Evolutionary conservation across 2,797 vertebrate genomes (phyloP).

Genomic region (Lagodon rhomboides): DNA sequence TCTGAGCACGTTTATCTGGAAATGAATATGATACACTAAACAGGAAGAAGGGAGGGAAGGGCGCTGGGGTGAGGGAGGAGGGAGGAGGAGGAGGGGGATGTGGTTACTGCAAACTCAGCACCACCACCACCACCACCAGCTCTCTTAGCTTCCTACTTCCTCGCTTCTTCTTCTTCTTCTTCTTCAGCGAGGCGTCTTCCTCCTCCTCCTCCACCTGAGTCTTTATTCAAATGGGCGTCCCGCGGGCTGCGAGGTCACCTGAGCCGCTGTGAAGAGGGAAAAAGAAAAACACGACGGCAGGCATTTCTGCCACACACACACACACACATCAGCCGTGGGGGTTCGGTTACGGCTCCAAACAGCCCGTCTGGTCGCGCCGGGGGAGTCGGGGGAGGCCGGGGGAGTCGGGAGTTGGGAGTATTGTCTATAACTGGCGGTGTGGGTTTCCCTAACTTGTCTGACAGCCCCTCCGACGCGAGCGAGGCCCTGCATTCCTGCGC

Average conservation of each 20-base stretch:
- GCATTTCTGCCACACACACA: constrained; percentile 58
- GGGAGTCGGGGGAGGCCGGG: constrained; percentile 44
- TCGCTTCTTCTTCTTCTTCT: constrained; percentile 36
- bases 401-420: constrained; percentile 55
- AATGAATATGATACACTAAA: constrained; percentile 80
- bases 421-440: constrained; percentile 72
- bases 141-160: constrained; percentile 36
- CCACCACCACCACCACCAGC: constrained; percentile 5
- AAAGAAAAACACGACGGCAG: constrained; percentile 58
- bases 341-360: constrained; percentile 61
- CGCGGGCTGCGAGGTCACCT: constrained; percentile 62
- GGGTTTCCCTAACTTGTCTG: constrained; percentile 70
- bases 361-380: constrained; percentile 59
- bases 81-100: not conserved
- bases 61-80: constrained; percentile 15
- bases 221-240: constrained; percentile 60
- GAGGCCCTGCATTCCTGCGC: constrained; percentile 52
- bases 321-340: constrained; percentile 4
- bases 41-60: constrained; percentile 62
- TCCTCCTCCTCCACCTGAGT: constrained; percentile 50
- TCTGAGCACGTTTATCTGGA: constrained; percentile 81
- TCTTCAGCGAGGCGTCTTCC: constrained; percentile 23
- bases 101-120: constrained; percentile 68
- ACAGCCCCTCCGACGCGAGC: constrained; percentile 35
- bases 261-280: constrained; percentile 69